Evolutionary conservation across 2,113 vertebrate species (phyloP), one percentile per base, ranked within the genome.

Genomic region (Gambusia holbrooki): DNA sequence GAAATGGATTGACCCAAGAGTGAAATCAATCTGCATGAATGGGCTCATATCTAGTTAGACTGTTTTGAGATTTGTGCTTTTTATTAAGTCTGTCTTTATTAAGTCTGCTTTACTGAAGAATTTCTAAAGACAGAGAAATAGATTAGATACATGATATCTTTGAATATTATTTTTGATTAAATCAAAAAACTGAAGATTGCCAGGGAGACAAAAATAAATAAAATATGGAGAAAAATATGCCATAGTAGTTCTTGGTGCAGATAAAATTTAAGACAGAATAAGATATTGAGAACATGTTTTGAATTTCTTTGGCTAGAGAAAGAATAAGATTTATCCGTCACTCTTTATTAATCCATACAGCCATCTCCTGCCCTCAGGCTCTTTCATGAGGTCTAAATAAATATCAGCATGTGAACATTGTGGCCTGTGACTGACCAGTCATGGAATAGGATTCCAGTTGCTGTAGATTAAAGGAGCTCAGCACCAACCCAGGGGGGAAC

Each of bases 331-430:
- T 19, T 25, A 58, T 58, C 9, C 25, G n/a, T 58, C 51, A 10
- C 25, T 58, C 8, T 11, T 25, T n/a, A 58, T 58, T 22, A 58
- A 58, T 58, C n/a, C 17, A 62, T 58, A 67, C 4, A 65, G 67
- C 69, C 77, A 89, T 89, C 81, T 78, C 77, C 68, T 40, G 70
- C 73, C 61, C 63, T 71, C 28, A 54, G 35, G 58, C 73, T 82
- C 73, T 77, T 80, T 81, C 48, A 75, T 17, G 10, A 83, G 81
- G 84, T 85, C 67, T 80, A 79, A 83, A 87, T 79, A 81, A 91
- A 89, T 40, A 90, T 82, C 29, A 79, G 80, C 80, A 58, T 58
- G 25, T 54, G 51, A 54, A 54, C 51, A 71, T 3, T 25, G 69
- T 81, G 84, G 48, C 79, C 73, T 79, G 70, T 83, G 61, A 69